Percentiles rank a stretch among this genome's conserved stretches.
Conservation (phyloP, 2,888 invertebrate species). For the Zaprionus bogoriensis region DNA sequence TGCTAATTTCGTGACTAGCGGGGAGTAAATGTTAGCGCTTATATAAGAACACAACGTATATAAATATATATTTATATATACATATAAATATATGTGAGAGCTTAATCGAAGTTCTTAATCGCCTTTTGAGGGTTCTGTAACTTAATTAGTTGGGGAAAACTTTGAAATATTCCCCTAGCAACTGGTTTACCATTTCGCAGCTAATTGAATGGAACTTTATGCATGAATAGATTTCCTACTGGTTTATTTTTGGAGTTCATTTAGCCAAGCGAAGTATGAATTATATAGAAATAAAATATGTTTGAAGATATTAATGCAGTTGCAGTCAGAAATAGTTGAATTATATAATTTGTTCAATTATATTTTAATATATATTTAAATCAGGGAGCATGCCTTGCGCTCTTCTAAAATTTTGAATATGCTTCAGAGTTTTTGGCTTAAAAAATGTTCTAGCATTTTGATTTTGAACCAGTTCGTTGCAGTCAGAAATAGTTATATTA, state of each 20-base stretch:
- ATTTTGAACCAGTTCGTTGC: no score
- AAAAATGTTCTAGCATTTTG: no score
- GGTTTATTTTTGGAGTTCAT: background rate
- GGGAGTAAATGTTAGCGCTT: background rate
- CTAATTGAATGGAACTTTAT: slow-evolving; percentile 3
- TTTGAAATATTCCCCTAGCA: background rate
- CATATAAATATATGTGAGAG: no score
- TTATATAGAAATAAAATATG: background rate
- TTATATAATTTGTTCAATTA: no score
- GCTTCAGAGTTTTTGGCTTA: no score
- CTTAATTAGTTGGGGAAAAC: background rate
- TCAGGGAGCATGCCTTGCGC: no score
- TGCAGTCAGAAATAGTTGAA: no score
- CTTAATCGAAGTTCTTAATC: background rate
- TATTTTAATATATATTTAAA: no score
- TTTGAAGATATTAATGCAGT: background rate
- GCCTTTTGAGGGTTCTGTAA: slow-evolving; percentile 9
- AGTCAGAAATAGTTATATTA: no score
- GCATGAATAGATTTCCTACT: background rate
- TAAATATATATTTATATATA: no score
- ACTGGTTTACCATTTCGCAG: slow-evolving; percentile 4
- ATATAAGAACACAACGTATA: no score
- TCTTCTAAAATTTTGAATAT: no score
- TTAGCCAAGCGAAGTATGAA: background rate
- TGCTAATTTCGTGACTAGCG: slow-evolving; percentile 14